A percentile compares a stretch with the other conserved stretches of the same genome.
Conservation (phyloP, 2,888 invertebrate species). For the Thereva unica region DNA sequence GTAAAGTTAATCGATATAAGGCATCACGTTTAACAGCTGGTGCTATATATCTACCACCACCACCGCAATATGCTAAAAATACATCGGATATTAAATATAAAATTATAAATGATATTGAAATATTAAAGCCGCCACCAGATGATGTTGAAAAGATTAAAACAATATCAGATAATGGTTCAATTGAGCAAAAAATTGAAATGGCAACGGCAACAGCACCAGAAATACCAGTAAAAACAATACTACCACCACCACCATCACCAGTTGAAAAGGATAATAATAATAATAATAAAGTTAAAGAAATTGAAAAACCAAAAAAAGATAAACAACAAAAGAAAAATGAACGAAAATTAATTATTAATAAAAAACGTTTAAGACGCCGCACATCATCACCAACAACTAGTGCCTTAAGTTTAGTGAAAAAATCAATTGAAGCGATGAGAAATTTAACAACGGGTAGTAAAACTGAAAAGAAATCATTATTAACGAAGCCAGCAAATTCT, state of each 20-base stretch:
- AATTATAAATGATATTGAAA: no score
- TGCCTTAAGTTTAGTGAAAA: constrained; percentile 1
- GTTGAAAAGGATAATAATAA: not conserved
- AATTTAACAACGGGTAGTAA: not conserved
- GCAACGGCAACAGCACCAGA: not conserved
- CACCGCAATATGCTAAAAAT: no score
- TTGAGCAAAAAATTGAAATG: no score
- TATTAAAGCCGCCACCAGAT: no score
- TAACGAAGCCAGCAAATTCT: no score
- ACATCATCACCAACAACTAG: not conserved
- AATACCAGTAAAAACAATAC: not conserved
- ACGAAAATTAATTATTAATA: not conserved
- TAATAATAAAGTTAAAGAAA: constrained; percentile 2
- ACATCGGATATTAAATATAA: no score
- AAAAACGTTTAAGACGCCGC: not conserved
- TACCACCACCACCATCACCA: not conserved
- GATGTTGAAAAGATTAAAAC: no score
- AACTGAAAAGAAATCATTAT: no score
- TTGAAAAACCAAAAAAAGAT: not conserved
- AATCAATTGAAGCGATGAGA: constrained; percentile 3
- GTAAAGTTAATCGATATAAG: not conserved
- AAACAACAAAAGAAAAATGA: not conserved
- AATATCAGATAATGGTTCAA: no score
- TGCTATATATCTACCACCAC: no score
- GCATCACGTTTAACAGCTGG: no score